A percentile compares a stretch with the other conserved stretches of the same genome.
phyloP scores from a whole-genome alignment of 2,888 invertebrate genomes.

The Acheta domesticus region DNA sequence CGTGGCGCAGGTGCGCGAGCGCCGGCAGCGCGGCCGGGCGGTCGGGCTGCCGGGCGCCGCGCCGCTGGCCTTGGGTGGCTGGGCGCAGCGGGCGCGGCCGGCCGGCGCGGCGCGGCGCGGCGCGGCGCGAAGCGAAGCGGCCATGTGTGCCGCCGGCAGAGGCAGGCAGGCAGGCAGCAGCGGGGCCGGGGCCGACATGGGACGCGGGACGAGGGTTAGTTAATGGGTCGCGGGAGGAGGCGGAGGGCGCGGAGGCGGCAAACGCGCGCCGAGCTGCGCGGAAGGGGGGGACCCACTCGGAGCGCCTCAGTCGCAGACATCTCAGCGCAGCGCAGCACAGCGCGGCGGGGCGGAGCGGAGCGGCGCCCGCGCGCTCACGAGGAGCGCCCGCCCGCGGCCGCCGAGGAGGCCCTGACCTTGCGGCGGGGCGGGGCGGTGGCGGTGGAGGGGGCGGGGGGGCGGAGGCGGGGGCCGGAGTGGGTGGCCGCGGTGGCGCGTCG shows the following conservation, averaged over 20 bases:
- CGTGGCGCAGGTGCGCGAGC: background rate
- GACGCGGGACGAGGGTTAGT: constrained; percentile 1
- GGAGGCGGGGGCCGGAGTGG: background rate
- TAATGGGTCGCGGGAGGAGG: background rate
- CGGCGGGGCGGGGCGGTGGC: background rate
- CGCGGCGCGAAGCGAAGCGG: background rate
- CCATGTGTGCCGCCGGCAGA: background rate
- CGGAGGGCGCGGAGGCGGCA: background rate
- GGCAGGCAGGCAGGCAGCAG: background rate
- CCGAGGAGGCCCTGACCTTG: too few relatives aligned
- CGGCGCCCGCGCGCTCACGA: too few relatives aligned
- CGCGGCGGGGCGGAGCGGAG: too few relatives aligned
- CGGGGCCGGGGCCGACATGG: background rate
- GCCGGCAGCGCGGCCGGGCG: background rate
- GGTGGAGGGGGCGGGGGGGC: background rate
- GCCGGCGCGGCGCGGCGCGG: background rate
- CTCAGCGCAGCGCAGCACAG: too few relatives aligned
- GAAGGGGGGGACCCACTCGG: background rate
- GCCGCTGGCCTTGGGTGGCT: background rate
- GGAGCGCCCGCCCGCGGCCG: too few relatives aligned
- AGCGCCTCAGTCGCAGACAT: background rate
- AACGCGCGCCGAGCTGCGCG: background rate
- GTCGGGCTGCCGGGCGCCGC: background rate
- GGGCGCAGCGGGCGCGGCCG: background rate
- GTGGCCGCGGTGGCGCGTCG: too few relatives aligned